Base-by-base conservation (phyloP, 2,888 invertebrate genomes). In the Brachynemurus nebulosus region DNA sequence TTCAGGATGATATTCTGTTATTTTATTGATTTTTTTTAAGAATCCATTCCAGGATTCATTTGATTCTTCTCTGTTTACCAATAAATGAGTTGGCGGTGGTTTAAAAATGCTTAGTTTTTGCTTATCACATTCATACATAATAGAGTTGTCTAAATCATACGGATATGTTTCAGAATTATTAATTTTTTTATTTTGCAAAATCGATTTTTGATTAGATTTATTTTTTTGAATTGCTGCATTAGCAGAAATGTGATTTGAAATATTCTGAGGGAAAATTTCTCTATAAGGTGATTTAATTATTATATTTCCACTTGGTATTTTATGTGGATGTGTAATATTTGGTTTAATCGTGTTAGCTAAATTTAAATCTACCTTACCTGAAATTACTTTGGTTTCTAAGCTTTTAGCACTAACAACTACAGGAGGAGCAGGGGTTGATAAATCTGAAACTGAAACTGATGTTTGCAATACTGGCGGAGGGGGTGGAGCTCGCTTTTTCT, bases 401-500 rank as follows among this genome's bases (percentile, higher is more conserved):
- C 50, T 45, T 52, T 54, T 52, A 55, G 57, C 62, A 63, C 63
- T 64, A 64, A 63, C 64, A 57, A 57, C 55, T 52, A 60, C 61
- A 43, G 42, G 14, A 6, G 46, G 11, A 18, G 16, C 37, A 17
- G 39, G 37, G 23, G 23, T 27, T 18, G 42, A 36, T 48, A 57
- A 50, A 47, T 53, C 55, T 45, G 54, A 48, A 53, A 56, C 55
- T 46, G 59, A 55, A 50, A 50, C 55, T 48, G 57, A 51, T 21
- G 59, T 53, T 49, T 55, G 58, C 51, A 59, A 54, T 45, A 55
- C 52, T 27, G 69, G 66, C 9, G 70, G 70, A 14, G 69, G 68
- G 19, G 71, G 72, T 2, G 76, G 74, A 9, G 71, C 69, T 52
- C 72, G 69, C 58, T 76, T 74, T 59, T 76, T 76, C 48, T 72